Percentiles rank a stretch among this genome's conserved stretches.
phyloP scores from a whole-genome alignment of 2,113 vertebrate species.

The Panthera leo region DNA sequence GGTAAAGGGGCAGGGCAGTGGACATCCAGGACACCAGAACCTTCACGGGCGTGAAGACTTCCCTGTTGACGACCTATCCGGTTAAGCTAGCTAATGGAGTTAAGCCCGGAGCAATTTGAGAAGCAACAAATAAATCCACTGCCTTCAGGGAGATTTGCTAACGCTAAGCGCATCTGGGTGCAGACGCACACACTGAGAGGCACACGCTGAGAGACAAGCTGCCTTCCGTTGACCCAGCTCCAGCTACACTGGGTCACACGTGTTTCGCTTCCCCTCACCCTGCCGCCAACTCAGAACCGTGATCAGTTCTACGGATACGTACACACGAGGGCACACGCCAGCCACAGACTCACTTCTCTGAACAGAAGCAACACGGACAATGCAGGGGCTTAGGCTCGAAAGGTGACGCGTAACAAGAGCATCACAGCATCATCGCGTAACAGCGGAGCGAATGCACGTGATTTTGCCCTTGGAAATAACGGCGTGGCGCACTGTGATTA shows the following conservation, averaged over 20 bases:
- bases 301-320: not conserved
- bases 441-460: not conserved
- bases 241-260: not conserved
- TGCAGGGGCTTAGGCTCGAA: not conserved
- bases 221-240: not conserved
- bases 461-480: not conserved
- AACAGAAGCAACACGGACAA: not conserved
- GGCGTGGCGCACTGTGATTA: not conserved
- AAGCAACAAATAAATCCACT: not conserved
- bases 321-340: not conserved
- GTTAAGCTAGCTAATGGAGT: not conserved
- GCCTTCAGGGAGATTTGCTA: not conserved
- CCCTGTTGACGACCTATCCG: not conserved
- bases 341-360: not conserved
- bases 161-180: not conserved
- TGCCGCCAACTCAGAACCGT: not conserved
- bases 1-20: not conserved
- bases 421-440: not conserved
- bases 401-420: not conserved
- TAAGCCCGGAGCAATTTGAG: not conserved
- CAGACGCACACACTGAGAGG: not conserved
- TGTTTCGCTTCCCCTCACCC: not conserved
- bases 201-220: not conserved
- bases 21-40: not conserved
- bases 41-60: not conserved